phyloP scores from a whole-genome alignment of 2,797 vertebrate genomes.

The Rachycentron canadum region DNA sequence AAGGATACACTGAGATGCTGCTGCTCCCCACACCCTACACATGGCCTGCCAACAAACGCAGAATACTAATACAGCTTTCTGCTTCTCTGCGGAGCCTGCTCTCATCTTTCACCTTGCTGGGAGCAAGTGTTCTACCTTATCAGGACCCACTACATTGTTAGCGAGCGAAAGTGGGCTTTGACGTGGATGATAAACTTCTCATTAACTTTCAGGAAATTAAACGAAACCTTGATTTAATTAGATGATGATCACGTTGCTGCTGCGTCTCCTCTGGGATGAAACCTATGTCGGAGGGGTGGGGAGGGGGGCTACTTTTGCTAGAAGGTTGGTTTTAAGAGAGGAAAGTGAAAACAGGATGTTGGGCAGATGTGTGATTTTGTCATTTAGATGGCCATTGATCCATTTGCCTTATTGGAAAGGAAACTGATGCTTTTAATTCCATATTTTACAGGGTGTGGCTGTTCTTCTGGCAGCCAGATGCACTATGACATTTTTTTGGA shows the following conservation, averaged over 20 bases:
- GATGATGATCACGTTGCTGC: conserved; percentile 77
- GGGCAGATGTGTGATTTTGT: conserved; percentile 31
- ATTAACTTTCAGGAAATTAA: conserved; percentile 84
- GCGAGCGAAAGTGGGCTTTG: conserved; percentile 72
- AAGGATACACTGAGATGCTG: conserved; percentile 37
- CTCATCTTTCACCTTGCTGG: conserved; percentile 63
- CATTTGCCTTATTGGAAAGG: conserved; percentile 43
- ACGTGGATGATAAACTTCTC: conserved; percentile 78
- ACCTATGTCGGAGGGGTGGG: conserved; percentile 30
- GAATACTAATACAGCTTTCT: conserved; percentile 65
- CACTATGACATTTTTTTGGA: conserved; percentile 49
- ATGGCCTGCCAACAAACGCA: conserved; percentile 42
- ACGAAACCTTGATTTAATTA: conserved; percentile 82
- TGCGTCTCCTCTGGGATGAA: conserved; percentile 70
- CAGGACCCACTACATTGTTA: conserved; percentile 54
- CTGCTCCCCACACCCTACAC: conserved; percentile 38
- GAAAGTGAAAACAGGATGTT: conserved; percentile 35
- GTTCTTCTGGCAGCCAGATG: conserved; percentile 53
- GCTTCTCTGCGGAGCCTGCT: conserved; percentile 22
- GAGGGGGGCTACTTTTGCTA: conserved; percentile 17
- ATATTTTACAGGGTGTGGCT: conserved; percentile 50
- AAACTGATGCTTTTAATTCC: conserved; percentile 59
- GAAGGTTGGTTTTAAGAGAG: conserved; percentile 17
- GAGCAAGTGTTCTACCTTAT: conserved; percentile 55
- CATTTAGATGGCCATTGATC: conserved; percentile 28